Evolutionary conservation across 1,140 invertebrate species (phyloP).

Genomic region (Chrysomallon squamiferum): DNA sequence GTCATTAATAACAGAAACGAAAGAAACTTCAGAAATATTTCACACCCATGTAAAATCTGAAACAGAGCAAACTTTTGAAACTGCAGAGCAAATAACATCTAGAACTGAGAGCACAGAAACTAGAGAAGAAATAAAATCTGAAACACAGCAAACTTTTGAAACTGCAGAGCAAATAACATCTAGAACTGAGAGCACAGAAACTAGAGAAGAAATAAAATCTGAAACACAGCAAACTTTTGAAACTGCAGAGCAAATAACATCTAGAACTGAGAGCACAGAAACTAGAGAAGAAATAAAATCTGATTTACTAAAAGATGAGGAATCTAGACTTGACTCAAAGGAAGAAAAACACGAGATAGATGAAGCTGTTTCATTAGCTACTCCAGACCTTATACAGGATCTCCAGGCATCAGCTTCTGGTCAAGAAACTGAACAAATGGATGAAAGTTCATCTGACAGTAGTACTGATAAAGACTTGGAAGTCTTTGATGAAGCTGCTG

Average conservation of each 20-base stretch:
- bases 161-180: not conserved
- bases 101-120: too few relatives aligned
- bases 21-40: too few relatives aligned
- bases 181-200: not conserved
- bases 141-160: not conserved
- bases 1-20: too few relatives aligned
- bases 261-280: not conserved
- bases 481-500: slow-evolving; percentile 46
- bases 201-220: too few relatives aligned
- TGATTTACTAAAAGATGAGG: not conserved
- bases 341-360: not conserved
- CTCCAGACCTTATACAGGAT: not conserved
- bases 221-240: not conserved
- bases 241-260: not conserved
- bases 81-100: not conserved
- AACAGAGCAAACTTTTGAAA: not conserved
- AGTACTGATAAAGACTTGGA: slow-evolving; percentile 37
- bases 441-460: slow-evolving; percentile 33
- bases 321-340: not conserved
- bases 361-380: not conserved
- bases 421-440: not conserved
- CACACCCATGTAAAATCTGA: not conserved
- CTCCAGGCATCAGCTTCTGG: not conserved
- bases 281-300: too few relatives aligned
- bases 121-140: not conserved